A percentile compares a stretch with the other conserved stretches of the same genome.
Evolutionary conservation across 2,888 invertebrate genomes (phyloP).

Genomic region (Heliconius ismenius): DNA sequence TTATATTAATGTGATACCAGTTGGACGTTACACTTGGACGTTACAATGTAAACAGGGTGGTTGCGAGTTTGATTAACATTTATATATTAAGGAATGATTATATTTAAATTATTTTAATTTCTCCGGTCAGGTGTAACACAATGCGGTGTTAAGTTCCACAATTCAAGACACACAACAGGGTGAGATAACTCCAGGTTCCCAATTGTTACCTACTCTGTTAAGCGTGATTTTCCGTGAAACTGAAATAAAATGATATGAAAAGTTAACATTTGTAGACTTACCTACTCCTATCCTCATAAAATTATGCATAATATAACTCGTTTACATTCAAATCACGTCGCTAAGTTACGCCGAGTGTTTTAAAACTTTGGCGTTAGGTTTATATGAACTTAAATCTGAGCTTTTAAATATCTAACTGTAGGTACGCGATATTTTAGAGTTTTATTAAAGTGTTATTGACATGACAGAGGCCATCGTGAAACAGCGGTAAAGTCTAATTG

Average conservation of each 20-base stretch:
- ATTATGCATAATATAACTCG: background rate
- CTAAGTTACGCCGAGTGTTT: constrained; percentile 6
- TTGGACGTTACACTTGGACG: too few species aligned
- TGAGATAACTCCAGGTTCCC: background rate
- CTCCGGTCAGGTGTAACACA: too few species aligned
- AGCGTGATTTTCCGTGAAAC: background rate
- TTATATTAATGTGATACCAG: too few species aligned
- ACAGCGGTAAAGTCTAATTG: background rate
- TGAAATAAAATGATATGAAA: background rate
- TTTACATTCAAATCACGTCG: background rate
- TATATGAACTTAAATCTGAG: background rate
- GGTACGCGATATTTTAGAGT: background rate
- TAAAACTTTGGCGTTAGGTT: background rate
- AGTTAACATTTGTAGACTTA: background rate
- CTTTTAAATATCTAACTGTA: background rate
- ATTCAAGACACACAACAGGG: too few species aligned
- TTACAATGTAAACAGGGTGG: too few species aligned
- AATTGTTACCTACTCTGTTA: background rate
- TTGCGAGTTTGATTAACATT: too few species aligned
- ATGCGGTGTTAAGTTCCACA: too few species aligned
- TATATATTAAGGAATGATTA: too few species aligned
- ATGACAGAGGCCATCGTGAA: too few species aligned
- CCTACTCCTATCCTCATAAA: too few species aligned
- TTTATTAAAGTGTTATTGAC: too few species aligned
- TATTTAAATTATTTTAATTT: too few species aligned